Evolutionary conservation across 1,140 invertebrate species (phyloP).

Genomic region (Cecropterus lyciades): DNA sequence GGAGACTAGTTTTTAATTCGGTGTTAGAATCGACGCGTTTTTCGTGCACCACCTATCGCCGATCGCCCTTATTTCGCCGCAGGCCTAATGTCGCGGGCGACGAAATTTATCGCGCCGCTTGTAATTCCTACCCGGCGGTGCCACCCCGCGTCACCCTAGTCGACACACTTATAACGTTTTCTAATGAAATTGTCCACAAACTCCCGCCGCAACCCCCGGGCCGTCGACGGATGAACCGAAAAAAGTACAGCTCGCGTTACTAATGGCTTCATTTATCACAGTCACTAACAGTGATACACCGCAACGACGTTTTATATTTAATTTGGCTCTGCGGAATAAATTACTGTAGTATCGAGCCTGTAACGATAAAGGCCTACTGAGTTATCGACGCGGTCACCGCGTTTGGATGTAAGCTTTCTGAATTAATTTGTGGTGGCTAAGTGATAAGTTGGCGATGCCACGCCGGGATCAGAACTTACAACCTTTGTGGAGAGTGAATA

Average conservation of each 20-base stretch:
- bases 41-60: slow-evolving; percentile 40
- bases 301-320: slow-evolving; percentile 83
- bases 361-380: slow-evolving; percentile 73
- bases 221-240: slow-evolving; percentile 78
- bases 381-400: slow-evolving; percentile 69
- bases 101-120: slow-evolving; percentile 79
- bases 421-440: slow-evolving; percentile 80
- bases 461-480: slow-evolving; percentile 58
- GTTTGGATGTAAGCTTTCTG: slow-evolving; percentile 67
- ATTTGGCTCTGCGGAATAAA: slow-evolving; percentile 82
- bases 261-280: slow-evolving; percentile 83
- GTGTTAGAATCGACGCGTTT: slow-evolving; percentile 68
- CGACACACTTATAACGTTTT: slow-evolving; percentile 80
- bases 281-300: slow-evolving; percentile 83
- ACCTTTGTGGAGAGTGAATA: slow-evolving; percentile 49
- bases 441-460: slow-evolving; percentile 73
- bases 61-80: slow-evolving; percentile 61
- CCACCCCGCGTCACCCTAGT: slow-evolving; percentile 64
- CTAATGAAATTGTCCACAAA: slow-evolving; percentile 84
- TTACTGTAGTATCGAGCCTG: slow-evolving; percentile 77
- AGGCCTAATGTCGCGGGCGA: slow-evolving; percentile 73
- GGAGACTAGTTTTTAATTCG: slow-evolving; percentile 70
- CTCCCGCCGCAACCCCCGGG: slow-evolving; percentile 67
- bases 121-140: slow-evolving; percentile 69
- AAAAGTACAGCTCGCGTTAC: slow-evolving; percentile 82